Conservation (phyloP, 2,113 vertebrate genomes). For the Phyllostomus hastatus region DNA sequence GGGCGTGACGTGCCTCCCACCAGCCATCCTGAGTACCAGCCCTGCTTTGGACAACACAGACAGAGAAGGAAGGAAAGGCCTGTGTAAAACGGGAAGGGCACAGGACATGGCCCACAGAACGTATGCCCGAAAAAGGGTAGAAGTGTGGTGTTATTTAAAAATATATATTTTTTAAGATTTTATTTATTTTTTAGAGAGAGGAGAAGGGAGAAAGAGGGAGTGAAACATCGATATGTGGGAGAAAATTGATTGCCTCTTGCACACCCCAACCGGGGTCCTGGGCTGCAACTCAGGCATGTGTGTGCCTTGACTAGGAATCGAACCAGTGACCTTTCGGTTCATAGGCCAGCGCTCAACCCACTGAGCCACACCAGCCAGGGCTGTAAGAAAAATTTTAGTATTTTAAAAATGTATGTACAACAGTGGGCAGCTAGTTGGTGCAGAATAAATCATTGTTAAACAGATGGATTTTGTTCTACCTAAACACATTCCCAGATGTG, state of each 20-base stretch:
- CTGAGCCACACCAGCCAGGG: too few relatives aligned
- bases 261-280: too few relatives aligned
- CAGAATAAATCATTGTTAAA: not conserved
- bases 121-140: not conserved
- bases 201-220: too few relatives aligned
- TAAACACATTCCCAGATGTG: not conserved
- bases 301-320: too few relatives aligned
- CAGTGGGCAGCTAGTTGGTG: not conserved
- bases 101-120: fast-evolving
- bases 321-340: too few relatives aligned
- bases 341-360: too few relatives aligned
- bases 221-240: too few relatives aligned
- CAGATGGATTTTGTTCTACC: not conserved
- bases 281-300: too few relatives aligned
- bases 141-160: too few relatives aligned
- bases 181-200: too few relatives aligned
- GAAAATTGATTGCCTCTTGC: too few relatives aligned
- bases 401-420: not conserved
- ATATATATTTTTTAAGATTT: too few relatives aligned
- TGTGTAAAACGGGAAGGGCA: not conserved
- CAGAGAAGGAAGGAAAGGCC: not conserved
- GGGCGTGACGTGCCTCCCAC: not conserved
- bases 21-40: not conserved
- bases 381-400: not conserved
- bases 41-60: not conserved